A percentile compares a stretch with the other conserved stretches of the same genome.
These are phyloP conservation scores for Myathropa florea DNA, from an alignment of 2,888 invertebrate genomes.

Conservation along the genomic window DNA sequence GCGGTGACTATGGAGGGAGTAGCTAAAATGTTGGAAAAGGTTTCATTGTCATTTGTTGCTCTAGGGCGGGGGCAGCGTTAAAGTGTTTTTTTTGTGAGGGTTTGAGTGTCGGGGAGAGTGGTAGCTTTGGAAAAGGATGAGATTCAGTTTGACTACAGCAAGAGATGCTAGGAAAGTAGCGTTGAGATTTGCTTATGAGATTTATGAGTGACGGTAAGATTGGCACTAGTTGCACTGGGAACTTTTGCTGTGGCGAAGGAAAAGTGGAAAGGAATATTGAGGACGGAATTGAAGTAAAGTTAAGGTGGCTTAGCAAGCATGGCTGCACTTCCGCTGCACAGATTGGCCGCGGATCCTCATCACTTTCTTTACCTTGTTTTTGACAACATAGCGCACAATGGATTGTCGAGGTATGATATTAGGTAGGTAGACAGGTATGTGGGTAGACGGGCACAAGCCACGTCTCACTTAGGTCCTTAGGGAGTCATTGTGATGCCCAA, in stretches of 20 bases:
- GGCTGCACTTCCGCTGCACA: too few species aligned
- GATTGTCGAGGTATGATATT: too few species aligned
- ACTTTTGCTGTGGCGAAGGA: neutral
- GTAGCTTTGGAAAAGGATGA: neutral
- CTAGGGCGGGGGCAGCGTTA: neutral
- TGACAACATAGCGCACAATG: too few species aligned
- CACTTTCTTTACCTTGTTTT: too few species aligned
- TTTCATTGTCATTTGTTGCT: constrained; percentile 5
- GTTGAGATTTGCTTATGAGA: neutral
- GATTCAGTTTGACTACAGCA: neutral
- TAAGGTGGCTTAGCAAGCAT: too few species aligned
- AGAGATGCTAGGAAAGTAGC: neutral
- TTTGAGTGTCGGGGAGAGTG: neutral
- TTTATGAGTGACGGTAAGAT: neutral
- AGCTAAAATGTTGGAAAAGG: neutral
- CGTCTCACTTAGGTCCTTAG: too few species aligned
- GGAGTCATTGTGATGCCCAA: too few species aligned
- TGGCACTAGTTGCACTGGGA: neutral
- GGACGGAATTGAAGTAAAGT: neutral
- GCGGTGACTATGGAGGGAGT: neutral
- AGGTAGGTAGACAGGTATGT: too few species aligned
- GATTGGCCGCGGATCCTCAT: too few species aligned
- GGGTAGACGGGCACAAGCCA: too few species aligned
- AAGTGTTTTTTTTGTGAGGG: neutral
- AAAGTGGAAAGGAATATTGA: neutral